A percentile compares a stretch with the other conserved stretches of the same genome.
Conservation (phyloP, 1,140 invertebrate genomes). For the Pteromalus puparum region DNA sequence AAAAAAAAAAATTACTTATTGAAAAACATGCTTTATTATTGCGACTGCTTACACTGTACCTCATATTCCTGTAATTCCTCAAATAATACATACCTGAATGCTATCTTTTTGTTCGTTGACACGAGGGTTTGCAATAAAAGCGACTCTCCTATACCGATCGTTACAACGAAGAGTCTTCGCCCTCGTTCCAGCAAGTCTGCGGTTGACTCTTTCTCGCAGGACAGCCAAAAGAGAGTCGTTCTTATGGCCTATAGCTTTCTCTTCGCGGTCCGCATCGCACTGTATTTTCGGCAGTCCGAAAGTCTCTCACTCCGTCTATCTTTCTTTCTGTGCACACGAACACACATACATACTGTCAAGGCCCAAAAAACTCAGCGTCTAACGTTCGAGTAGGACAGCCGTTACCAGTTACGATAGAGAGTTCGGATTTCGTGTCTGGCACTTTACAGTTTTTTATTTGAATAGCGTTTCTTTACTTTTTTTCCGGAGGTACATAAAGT, state of each 20-base stretch:
- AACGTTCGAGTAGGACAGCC: background rate
- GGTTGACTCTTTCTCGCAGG: background rate
- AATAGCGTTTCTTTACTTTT: background rate
- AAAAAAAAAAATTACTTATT: conserved; percentile 11
- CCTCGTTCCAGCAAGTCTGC: conserved; percentile 48
- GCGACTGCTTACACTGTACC: background rate
- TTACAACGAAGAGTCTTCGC: conserved; percentile 30
- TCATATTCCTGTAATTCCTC: background rate
- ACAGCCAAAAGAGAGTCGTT: background rate
- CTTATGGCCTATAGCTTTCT: conserved; percentile 61
- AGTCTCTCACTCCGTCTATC: background rate
- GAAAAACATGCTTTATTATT: background rate
- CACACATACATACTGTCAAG: background rate
- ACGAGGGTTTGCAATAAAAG: background rate
- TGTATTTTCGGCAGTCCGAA: conserved; percentile 46
- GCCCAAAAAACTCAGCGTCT: conserved; percentile 7
- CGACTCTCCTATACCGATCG: background rate
- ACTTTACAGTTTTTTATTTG: conserved; percentile 22
- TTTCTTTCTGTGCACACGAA: background rate
- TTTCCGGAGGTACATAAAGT: background rate
- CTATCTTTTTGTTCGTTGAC: too few relatives aligned
- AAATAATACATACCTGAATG: too few relatives aligned
- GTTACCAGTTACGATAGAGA: background rate
- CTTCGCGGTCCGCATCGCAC: conserved; percentile 54
- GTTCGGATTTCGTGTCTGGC: conserved; percentile 2